Percentiles rank a stretch among this genome's conserved stretches.
These are phyloP conservation scores for Sarcophaga carnaria DNA, from an alignment of 2,888 invertebrate species.

Conservation along the genomic window DNA sequence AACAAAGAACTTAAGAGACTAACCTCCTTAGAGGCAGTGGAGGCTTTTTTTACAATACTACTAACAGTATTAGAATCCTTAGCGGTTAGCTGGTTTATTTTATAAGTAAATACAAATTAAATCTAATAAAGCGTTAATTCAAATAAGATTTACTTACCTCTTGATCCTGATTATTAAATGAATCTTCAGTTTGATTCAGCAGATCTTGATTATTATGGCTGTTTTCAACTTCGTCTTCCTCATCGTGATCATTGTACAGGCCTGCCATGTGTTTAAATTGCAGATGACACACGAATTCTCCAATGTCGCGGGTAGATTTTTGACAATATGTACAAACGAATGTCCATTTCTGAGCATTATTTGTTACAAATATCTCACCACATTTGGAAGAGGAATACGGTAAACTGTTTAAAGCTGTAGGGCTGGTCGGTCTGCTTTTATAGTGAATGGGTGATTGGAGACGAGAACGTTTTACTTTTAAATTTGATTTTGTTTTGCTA, in stretches of 20 bases:
- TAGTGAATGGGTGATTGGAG: constrained; percentile 19
- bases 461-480: constrained; percentile 44
- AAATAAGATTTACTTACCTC: constrained; percentile 69
- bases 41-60: constrained; percentile 42
- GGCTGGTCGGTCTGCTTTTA: constrained; percentile 5
- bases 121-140: neutral
- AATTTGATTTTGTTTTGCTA: neutral
- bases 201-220: constrained; percentile 24
- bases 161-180: constrained; percentile 68
- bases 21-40: constrained; percentile 51
- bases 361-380: constrained; percentile 74
- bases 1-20: constrained; percentile 38
- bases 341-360: constrained; percentile 74
- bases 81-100: constrained; percentile 41
- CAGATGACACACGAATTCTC: constrained; percentile 74
- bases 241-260: constrained; percentile 53
- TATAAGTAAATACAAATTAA: constrained; percentile 11
- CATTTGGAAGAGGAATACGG: constrained; percentile 62
- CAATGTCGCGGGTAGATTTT: constrained; percentile 74
- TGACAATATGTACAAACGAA: constrained; percentile 75
- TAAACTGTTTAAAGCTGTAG: neutral
- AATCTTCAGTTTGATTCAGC: constrained; percentile 48
- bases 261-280: constrained; percentile 72
- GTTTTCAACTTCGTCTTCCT: constrained; percentile 40
- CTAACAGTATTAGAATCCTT: constrained; percentile 37